A percentile compares a stretch with the other conserved stretches of the same genome.
Evolutionary conservation across 2,113 vertebrate genomes (phyloP).

Genomic region (Campylomormyrus tamandua): DNA sequence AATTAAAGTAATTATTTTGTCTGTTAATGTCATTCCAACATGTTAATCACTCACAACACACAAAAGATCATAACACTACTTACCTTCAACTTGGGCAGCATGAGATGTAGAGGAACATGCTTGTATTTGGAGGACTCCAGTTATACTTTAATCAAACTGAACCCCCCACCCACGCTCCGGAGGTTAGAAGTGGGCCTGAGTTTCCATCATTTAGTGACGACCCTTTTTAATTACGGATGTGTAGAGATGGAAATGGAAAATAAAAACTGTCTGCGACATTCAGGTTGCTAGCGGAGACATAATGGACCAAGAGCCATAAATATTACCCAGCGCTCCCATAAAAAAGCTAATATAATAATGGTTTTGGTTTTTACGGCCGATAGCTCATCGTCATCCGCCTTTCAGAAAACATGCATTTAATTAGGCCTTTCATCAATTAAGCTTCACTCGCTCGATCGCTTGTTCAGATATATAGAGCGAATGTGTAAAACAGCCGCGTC

Average conservation of each 20-base stretch:
- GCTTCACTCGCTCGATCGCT: slow-evolving; percentile 15
- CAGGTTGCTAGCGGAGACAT: slow-evolving; percentile 18
- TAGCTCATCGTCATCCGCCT: slow-evolving; percentile 9
- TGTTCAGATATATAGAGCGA: not conserved
- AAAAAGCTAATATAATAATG: slow-evolving; percentile 30
- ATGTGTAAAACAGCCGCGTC: not conserved
- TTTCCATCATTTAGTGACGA: slow-evolving; percentile 9
- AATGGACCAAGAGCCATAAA: slow-evolving; percentile 30
- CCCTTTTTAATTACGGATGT: slow-evolving; percentile 16
- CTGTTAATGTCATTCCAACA: not conserved
- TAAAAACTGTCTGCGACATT: slow-evolving; percentile 3
- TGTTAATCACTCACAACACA: not conserved
- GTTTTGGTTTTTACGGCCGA: slow-evolving; percentile 23
- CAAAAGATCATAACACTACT: not conserved
- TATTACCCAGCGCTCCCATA: slow-evolving; percentile 27
- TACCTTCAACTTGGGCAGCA: not conserved
- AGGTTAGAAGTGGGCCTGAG: not conserved
- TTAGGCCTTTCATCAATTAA: slow-evolving; percentile 33
- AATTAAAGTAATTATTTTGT: not conserved
- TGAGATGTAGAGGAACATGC: not conserved
- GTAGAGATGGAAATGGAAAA: slow-evolving; percentile 13
- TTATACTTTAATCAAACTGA: not conserved
- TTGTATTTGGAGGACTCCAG: not conserved
- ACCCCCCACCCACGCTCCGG: not conserved
- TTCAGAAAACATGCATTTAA: slow-evolving; percentile 25